A percentile compares a stretch with the other conserved stretches of the same genome.
Evolutionary conservation across 2,797 vertebrate genomes (phyloP).

Genomic region (Rachycentron canadum): DNA sequence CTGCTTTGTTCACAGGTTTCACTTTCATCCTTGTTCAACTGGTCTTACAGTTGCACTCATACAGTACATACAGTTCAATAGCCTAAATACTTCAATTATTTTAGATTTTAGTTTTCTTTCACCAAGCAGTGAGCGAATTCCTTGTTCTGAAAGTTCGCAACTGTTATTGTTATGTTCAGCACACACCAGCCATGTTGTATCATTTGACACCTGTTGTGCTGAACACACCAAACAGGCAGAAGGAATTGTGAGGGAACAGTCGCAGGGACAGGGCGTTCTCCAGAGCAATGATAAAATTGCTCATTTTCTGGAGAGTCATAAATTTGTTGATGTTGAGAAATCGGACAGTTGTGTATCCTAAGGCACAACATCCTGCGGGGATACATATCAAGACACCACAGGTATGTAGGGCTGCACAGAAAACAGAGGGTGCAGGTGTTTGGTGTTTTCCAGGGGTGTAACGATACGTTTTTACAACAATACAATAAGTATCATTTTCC

Average conservation of each 20-base stretch:
- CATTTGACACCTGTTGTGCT: not conserved
- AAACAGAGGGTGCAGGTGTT: not conserved
- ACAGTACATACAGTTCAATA: not conserved
- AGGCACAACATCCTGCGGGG: not conserved
- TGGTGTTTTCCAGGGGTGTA: no score
- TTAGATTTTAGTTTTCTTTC: not conserved
- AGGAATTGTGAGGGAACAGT: not conserved
- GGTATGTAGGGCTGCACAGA: not conserved
- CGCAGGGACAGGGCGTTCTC: not conserved
- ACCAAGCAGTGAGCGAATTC: not conserved
- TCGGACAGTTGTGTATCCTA: not conserved
- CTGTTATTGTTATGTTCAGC: not conserved
- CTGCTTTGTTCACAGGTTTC: slow-evolving; percentile 12
- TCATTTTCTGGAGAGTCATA: not conserved
- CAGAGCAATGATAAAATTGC: not conserved
- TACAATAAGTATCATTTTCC: no score
- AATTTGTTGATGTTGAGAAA: not conserved
- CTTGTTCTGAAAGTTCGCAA: not conserved
- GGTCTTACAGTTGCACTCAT: not conserved
- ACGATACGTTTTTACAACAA: no score
- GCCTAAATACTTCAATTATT: not conserved
- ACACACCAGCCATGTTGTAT: no score
- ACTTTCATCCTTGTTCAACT: slow-evolving; percentile 10
- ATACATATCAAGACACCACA: not conserved
- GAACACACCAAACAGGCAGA: not conserved